Percentiles rank a stretch among this genome's conserved stretches.
phyloP scores from a whole-genome alignment of 2,113 vertebrate genomes.

The Delphinapterus leucas region DNA sequence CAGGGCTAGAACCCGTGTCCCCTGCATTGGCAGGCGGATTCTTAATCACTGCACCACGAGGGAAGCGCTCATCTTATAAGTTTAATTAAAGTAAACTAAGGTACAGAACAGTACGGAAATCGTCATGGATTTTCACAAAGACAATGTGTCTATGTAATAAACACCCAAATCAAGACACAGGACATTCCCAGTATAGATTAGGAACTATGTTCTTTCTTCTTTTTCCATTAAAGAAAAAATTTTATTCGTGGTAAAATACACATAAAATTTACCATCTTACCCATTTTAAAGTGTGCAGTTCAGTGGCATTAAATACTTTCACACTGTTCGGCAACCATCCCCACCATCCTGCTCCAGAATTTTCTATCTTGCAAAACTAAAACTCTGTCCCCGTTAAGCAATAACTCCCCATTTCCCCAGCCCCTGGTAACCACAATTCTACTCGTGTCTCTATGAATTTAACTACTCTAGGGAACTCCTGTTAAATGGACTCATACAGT shows the following conservation, averaged over 20 bases:
- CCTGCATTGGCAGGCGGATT: too few species aligned
- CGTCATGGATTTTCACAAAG: not conserved
- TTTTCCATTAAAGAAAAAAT: not conserved
- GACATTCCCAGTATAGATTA: not conserved
- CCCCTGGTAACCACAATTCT: not conserved
- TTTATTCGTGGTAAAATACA: not conserved
- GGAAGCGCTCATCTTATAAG: too few species aligned
- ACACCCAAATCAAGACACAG: not conserved
- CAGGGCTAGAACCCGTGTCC: too few species aligned
- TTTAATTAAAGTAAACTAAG: not conserved
- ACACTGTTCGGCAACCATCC: not conserved
- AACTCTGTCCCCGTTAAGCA: not conserved
- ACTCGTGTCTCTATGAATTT: not conserved
- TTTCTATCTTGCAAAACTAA: not conserved
- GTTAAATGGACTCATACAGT: not conserved
- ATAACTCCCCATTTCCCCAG: not conserved
- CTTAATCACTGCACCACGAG: too few species aligned
- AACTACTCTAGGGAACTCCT: not conserved
- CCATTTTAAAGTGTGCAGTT: not conserved
- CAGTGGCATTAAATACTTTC: not conserved
- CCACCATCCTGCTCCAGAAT: not conserved
- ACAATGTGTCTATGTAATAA: not conserved
- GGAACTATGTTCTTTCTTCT: not conserved
- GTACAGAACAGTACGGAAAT: not conserved
- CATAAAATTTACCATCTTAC: not conserved